Percentiles rank a stretch among this genome's conserved stretches.
These are phyloP conservation scores for Drosophila histrio DNA, from an alignment of 2,888 invertebrate genomes.

Conservation along the genomic window DNA sequence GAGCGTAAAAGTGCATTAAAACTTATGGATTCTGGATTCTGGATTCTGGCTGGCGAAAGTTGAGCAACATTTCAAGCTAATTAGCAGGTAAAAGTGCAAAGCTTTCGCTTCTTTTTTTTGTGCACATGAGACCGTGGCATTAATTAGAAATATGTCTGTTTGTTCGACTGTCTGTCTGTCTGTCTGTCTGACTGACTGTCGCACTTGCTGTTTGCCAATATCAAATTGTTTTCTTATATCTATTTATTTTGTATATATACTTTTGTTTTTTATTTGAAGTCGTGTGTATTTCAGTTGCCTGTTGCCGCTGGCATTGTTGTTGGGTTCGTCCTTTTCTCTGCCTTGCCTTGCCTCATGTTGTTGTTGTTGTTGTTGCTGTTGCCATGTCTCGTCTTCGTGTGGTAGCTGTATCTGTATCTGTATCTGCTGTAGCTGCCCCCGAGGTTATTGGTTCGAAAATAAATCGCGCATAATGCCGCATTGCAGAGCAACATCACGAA, in stretches of 20 bases:
- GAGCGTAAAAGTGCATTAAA: constrained; percentile 52
- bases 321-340: constrained; percentile 31
- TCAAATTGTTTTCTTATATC: constrained; percentile 44
- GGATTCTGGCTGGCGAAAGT: constrained; percentile 20
- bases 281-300: constrained; percentile 44
- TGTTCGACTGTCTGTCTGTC: constrained; percentile 16
- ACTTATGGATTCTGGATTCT: constrained; percentile 53
- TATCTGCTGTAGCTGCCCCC: constrained; percentile 12
- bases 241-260: constrained; percentile 16
- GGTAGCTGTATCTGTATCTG: background rate
- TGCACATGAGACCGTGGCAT: constrained; percentile 29
- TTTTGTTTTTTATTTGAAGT: constrained; percentile 26
- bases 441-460: constrained; percentile 63
- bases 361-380: too few relatives aligned
- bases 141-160: constrained; percentile 48
- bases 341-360: constrained; percentile 28
- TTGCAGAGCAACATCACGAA: constrained; percentile 84
- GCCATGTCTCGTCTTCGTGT: constrained; percentile 9
- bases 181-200: constrained; percentile 17
- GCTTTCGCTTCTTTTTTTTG: constrained; percentile 3
- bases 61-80: constrained; percentile 48
- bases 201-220: constrained; percentile 52
- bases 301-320: constrained; percentile 18
- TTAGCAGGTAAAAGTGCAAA: constrained; percentile 36
- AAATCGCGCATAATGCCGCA: constrained; percentile 84